A percentile compares a stretch with the other conserved stretches of the same genome.
phyloP scores from a whole-genome alignment of 2,888 invertebrate genomes.

The Artemia sinica region DNA sequence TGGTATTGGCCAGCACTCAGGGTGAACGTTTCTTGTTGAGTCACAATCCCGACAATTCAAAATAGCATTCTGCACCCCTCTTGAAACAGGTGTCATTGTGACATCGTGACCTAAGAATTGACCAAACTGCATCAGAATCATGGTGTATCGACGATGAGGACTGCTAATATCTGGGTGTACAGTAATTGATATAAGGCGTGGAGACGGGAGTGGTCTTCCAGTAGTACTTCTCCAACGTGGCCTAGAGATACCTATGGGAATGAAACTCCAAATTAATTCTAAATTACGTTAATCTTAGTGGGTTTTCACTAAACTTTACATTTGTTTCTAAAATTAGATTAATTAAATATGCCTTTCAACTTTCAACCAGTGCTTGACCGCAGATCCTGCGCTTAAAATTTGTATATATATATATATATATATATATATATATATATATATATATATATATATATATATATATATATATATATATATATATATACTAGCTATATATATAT shows the following conservation, averaged over 20 bases:
- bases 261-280: conserved; percentile 1
- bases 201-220: conserved; percentile 61
- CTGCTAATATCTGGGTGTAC: conserved; percentile 84
- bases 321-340: too few relatives aligned
- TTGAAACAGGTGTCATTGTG: conserved; percentile 66
- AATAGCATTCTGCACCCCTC: conserved; percentile 52
- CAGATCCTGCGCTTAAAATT: too few relatives aligned
- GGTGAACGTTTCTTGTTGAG: conserved; percentile 67
- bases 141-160: conserved; percentile 64
- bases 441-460: conserved; percentile 17
- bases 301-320: too few relatives aligned
- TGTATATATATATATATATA: too few relatives aligned
- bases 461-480: conserved; percentile 11
- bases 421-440: not conserved
- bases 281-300: not conserved
- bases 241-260: conserved; percentile 48
- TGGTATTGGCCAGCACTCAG: conserved; percentile 81
- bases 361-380: too few relatives aligned
- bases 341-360: too few relatives aligned
- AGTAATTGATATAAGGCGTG: conserved; percentile 63
- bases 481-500: too few relatives aligned
- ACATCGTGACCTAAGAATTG: conserved; percentile 87
- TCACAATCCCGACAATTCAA: conserved; percentile 78
- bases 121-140: conserved; percentile 88
- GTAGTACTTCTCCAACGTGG: conserved; percentile 55